Conservation (phyloP, 2,888 invertebrate genomes). For the Sinhomidia bicolor region DNA sequence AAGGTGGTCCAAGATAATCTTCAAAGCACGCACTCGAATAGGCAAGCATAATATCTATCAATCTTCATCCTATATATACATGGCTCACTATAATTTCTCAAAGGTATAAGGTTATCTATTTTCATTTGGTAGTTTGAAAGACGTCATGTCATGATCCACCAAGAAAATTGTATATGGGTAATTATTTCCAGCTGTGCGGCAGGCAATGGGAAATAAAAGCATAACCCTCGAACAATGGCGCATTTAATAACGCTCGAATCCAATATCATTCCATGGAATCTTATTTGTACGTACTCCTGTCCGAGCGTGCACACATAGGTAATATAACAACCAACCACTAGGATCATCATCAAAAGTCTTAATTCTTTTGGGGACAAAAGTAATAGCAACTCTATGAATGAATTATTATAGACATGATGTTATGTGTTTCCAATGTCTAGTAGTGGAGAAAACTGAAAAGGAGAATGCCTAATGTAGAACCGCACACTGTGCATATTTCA, state of each 20-base stretch:
- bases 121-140: background rate
- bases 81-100: too few relatives aligned
- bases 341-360: too few relatives aligned
- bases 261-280: background rate
- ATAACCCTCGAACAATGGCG: background rate
- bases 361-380: background rate
- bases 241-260: background rate
- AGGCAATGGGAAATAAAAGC: too few relatives aligned
- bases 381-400: background rate
- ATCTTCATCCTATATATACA: too few relatives aligned
- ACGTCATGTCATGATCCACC: background rate
- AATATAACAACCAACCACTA: too few relatives aligned
- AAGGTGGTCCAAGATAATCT: background rate
- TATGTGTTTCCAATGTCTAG: background rate
- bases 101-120: background rate
- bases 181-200: slow-evolving; percentile 36
- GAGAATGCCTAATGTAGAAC: too few relatives aligned
- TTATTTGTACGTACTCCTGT: background rate
- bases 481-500: background rate
- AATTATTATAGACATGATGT: background rate
- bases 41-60: too few relatives aligned
- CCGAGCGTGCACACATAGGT: background rate
- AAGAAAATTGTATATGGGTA: slow-evolving; percentile 6
- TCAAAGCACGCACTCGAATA: too few relatives aligned
- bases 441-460: background rate